Conservation (phyloP, 2,888 invertebrate genomes). For the Nephrocerus scutellatus region DNA sequence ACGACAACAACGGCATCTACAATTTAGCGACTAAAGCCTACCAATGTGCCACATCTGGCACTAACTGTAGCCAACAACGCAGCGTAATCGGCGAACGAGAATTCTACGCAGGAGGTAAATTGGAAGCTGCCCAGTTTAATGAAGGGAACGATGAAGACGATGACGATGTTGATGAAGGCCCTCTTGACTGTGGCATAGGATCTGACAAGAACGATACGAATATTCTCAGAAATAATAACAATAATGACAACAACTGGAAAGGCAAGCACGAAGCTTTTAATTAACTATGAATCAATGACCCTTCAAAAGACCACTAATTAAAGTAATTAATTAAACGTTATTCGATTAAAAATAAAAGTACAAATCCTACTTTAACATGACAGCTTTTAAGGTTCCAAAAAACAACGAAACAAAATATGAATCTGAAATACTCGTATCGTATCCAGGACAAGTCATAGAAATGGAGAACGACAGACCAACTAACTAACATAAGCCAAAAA, state of each 20-base stretch:
- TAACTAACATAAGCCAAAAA: too few species aligned
- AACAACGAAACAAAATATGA: slow-evolving; percentile 5
- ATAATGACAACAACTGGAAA: slow-evolving; percentile 23
- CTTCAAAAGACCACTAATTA: too few species aligned
- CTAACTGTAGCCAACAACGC: slow-evolving; percentile 5
- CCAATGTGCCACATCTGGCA: slow-evolving; percentile 5
- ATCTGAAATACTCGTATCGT: too few species aligned
- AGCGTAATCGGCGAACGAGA: slow-evolving; percentile 18
- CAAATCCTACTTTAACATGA: background rate
- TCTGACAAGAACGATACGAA: slow-evolving; percentile 25
- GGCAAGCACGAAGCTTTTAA: slow-evolving; percentile 22
- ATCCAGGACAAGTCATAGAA: too few species aligned
- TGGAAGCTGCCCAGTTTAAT: slow-evolving; percentile 3
- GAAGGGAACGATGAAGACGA: slow-evolving; percentile 17
- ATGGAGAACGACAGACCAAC: too few species aligned
- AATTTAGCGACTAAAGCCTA: slow-evolving; percentile 15
- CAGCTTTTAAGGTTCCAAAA: background rate
- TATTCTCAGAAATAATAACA: too few species aligned
- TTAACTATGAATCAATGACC: too few species aligned
- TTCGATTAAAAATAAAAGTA: background rate
- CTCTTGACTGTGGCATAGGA: slow-evolving; percentile 36
- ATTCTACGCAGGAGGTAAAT: background rate
- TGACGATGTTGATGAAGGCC: slow-evolving; percentile 28
- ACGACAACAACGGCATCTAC: slow-evolving; percentile 20
- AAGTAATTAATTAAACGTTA: background rate